Percentiles rank a stretch among this genome's conserved stretches.
phyloP scores from a whole-genome alignment of 2,797 vertebrate genomes.

The Helicolenus hilgendorfi region DNA sequence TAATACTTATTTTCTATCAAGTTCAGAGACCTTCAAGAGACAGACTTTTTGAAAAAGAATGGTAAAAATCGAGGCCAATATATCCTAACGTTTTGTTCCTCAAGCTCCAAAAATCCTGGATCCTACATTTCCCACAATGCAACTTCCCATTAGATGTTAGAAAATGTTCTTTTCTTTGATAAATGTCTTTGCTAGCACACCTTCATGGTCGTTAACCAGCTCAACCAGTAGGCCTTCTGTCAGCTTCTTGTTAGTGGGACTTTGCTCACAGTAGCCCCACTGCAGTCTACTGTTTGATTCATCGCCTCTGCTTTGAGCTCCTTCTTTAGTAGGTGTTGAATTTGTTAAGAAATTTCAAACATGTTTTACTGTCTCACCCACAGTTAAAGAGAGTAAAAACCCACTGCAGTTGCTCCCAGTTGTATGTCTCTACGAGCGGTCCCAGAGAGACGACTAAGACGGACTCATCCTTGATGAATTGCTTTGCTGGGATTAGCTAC shows the following conservation, averaged over 20 bases:
- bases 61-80: accelerated
- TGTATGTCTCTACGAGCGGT: not conserved
- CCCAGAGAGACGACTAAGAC: not conserved
- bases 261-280: not conserved
- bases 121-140: not conserved
- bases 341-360: not conserved
- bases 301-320: not conserved
- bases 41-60: not conserved
- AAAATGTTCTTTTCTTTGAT: not conserved
- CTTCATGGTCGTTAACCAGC: not conserved
- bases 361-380: not conserved
- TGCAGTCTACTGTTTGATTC: not conserved
- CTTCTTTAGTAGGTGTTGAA: not conserved
- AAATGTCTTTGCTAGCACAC: not conserved
- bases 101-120: not conserved
- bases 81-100: not conserved
- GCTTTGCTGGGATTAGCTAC: not conserved
- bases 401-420: not conserved
- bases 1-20: not conserved
- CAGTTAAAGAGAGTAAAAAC: not conserved
- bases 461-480: not conserved
- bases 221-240: not conserved
- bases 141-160: not conserved
- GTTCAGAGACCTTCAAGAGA: not conserved
- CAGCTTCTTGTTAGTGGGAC: not conserved